Evolutionary conservation across 2,888 invertebrate genomes (phyloP).

Genomic region (Oxycera nigricornis): DNA sequence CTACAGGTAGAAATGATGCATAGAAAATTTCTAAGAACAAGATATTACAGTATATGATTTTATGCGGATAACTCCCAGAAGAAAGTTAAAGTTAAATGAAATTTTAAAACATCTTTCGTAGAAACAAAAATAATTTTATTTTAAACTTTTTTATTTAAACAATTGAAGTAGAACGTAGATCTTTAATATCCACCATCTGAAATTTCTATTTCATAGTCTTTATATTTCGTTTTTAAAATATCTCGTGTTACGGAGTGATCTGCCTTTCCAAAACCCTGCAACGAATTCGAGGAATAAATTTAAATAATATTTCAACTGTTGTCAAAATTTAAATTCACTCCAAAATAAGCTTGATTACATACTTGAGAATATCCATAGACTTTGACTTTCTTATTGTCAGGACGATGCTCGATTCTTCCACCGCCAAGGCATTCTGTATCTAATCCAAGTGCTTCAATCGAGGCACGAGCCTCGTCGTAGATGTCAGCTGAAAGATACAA

Average conservation of each 20-base stretch:
- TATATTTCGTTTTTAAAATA: constrained; percentile 76
- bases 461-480: constrained; percentile 67
- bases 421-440: constrained; percentile 89
- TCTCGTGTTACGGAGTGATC: constrained; percentile 82
- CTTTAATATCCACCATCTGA: constrained; percentile 84
- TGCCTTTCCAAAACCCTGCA: constrained; percentile 86
- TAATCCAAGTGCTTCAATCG: constrained; percentile 62
- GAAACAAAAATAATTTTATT: no score
- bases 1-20: no score
- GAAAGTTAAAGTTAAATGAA: no score
- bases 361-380: constrained; percentile 94
- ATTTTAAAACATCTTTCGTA: no score
- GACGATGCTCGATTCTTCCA: constrained; percentile 87
- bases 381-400: constrained; percentile 76
- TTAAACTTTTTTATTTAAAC: no score
- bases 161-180: no score
- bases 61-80: no score
- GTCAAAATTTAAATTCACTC: constrained; percentile 32
- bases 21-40: no score
- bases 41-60: no score
- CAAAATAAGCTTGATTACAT: no score
- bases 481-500: constrained; percentile 77
- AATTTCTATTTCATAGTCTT: constrained; percentile 78
- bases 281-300: constrained; percentile 46
- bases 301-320: not conserved